Evolutionary conservation across 2,888 invertebrate genomes (phyloP).

Genomic region (Acholoe squamosa): DNA sequence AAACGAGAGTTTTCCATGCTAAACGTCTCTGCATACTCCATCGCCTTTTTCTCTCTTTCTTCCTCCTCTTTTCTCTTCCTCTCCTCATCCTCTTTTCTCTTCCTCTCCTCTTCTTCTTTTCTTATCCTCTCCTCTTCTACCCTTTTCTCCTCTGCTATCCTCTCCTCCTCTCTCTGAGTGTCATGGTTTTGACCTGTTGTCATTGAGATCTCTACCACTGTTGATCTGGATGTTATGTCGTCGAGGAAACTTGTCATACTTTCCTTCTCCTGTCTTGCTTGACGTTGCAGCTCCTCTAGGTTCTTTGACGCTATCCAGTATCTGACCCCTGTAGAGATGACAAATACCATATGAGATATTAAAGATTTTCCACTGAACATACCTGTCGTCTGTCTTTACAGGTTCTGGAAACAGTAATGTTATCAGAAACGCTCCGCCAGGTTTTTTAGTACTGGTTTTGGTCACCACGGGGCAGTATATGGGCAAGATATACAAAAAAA

Average conservation of each 20-base stretch:
- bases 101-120: neutral
- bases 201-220: neutral
- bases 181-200: neutral
- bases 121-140: constrained; percentile 4
- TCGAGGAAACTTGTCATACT: neutral
- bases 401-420: too few species aligned
- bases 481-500: too few species aligned
- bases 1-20: neutral
- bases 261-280: neutral
- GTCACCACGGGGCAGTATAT: too few species aligned
- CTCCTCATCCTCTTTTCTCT: constrained; percentile 28
- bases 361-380: too few species aligned
- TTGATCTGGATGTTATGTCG: neutral
- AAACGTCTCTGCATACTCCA: neutral
- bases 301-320: neutral
- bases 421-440: too few species aligned
- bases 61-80: constrained; percentile 13
- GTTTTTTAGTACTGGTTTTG: too few species aligned
- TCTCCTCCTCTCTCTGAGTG: neutral
- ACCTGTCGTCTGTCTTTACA: too few species aligned
- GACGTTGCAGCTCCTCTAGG: neutral
- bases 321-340: constrained; percentile 9
- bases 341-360: too few species aligned
- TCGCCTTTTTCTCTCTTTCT: neutral
- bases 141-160: neutral